Conservation (phyloP, 2,888 invertebrate species). For the Hypolimnas misippus region DNA sequence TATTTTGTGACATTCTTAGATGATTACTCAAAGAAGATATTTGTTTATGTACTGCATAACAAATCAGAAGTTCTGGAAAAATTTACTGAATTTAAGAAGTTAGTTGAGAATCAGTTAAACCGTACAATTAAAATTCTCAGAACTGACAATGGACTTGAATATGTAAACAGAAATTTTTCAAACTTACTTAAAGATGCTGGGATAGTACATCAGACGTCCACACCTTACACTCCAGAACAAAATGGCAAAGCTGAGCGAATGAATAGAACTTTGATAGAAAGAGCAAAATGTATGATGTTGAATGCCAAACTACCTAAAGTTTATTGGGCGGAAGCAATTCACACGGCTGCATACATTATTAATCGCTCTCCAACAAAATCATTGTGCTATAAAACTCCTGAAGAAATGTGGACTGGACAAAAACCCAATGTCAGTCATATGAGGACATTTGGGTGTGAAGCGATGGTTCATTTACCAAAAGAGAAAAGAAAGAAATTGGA, state of each 20-base stretch:
- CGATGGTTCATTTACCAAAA: constrained; percentile 55
- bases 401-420: constrained; percentile 52
- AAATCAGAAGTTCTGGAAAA: constrained; percentile 18
- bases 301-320: constrained; percentile 31
- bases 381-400: constrained; percentile 47
- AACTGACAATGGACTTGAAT: constrained; percentile 38
- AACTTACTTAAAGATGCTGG: constrained; percentile 47
- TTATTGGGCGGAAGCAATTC: constrained; percentile 52
- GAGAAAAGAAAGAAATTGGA: constrained; percentile 53
- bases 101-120: constrained; percentile 38
- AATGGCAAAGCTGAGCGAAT: constrained; percentile 53
- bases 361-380: constrained; percentile 7
- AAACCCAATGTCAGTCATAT: constrained; percentile 52
- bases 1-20: constrained; percentile 38
- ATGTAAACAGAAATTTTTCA: constrained; percentile 23
- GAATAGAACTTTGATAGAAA: constrained; percentile 39
- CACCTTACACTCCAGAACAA: constrained; percentile 50
- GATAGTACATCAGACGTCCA: constrained; percentile 46
- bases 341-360: constrained; percentile 37
- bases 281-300: constrained; percentile 33
- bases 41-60: constrained; percentile 31
- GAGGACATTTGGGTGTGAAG: constrained; percentile 55
- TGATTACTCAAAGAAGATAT: constrained; percentile 31
- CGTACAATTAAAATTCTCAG: constrained; percentile 34
- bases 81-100: constrained; percentile 34